Conservation (phyloP, 2,888 invertebrate genomes). For the Synergus itoensis region DNA sequence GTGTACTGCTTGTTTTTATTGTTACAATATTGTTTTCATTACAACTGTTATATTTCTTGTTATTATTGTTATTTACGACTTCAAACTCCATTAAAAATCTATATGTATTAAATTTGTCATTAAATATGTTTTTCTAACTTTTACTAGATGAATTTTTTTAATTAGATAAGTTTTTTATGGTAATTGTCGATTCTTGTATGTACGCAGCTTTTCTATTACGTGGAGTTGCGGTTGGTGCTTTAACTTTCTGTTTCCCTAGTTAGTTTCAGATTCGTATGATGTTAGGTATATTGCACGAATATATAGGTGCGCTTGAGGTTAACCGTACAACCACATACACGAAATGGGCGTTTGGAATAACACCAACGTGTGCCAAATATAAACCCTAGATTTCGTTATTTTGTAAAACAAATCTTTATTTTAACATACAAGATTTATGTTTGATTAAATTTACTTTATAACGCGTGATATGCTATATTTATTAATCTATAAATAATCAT, state of each 20-base stretch:
- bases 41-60: background rate
- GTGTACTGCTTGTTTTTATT: background rate
- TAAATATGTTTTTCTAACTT: background rate
- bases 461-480: background rate
- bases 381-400: constrained; percentile 5
- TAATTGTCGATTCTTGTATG: background rate
- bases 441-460: background rate
- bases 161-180: no score
- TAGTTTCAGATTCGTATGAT: constrained; percentile 11
- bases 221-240: background rate
- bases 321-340: constrained; percentile 58
- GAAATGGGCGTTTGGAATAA: constrained; percentile 61
- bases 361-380: constrained; percentile 27
- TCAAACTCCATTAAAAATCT: background rate
- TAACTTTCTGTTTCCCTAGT: constrained; percentile 4
- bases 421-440: background rate
- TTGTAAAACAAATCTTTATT: background rate
- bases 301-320: constrained; percentile 51
- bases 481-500: background rate
- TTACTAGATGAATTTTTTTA: background rate
- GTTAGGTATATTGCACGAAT: constrained; percentile 3
- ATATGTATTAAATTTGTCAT: background rate
- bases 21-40: background rate
- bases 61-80: background rate
- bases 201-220: background rate